These are phyloP conservation scores for Sinocyclocheilus anshuiensis DNA, from an alignment of 2,113 vertebrate genomes.

Conservation along the genomic window DNA sequence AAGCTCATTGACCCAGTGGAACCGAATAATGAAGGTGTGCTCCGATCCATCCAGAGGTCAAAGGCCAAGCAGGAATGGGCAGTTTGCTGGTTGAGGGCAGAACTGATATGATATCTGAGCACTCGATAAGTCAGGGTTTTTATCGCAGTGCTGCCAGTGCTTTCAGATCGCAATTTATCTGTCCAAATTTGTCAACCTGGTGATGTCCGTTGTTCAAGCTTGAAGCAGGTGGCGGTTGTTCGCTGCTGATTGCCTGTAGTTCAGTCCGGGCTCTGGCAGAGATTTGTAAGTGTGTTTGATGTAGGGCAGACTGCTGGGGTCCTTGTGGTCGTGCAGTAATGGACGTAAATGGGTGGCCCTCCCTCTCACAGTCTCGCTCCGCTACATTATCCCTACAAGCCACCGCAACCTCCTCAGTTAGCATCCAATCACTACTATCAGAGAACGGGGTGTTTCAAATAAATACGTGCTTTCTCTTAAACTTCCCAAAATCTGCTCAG, in stretches of 20 bases:
- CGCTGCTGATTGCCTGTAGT: neutral
- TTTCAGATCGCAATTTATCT: neutral
- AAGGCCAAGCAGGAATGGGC: conserved; percentile 2
- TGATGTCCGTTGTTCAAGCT: neutral
- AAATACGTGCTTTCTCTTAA: neutral
- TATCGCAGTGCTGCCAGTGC: neutral
- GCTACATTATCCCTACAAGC: conserved; percentile 58
- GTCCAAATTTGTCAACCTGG: neutral
- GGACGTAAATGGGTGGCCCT: conserved; percentile 32
- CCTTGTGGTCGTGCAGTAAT: conserved; percentile 34
- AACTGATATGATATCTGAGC: neutral
- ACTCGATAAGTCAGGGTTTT: conserved; percentile 13
- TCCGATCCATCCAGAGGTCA: conserved; percentile 26
- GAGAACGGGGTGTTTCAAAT: neutral
- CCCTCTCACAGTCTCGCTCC: conserved; percentile 16
- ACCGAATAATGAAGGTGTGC: conserved; percentile 14
- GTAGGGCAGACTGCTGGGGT: conserved; percentile 3
- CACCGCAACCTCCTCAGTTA: conserved; percentile 54
- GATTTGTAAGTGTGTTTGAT: neutral
- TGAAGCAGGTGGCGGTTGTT: conserved; percentile 20
- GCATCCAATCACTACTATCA: neutral
- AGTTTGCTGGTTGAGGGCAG: neutral
- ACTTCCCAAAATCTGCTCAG: neutral
- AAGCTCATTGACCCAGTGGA: neutral
- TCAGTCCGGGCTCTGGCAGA: neutral